Evolutionary conservation across 64 coral and sea anemone species (phyloP), one percentile per base, ranked within the genome.

Genomic region (Montipora efflorescens): DNA sequence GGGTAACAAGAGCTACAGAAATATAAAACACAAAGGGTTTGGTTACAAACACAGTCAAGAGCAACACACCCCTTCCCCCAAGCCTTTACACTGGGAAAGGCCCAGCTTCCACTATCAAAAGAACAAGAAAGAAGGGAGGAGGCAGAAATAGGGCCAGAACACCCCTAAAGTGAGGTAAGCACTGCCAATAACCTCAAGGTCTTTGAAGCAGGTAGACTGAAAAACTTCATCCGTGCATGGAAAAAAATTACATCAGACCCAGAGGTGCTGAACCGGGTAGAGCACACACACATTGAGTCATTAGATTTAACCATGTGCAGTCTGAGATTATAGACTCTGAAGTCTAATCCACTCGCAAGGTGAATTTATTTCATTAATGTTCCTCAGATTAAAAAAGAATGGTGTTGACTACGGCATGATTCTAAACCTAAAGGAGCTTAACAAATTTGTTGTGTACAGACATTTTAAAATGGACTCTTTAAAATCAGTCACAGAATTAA

Each of bases 391-490:
- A 11, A 90, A 88, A 88, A 88, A 75, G 70, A 74, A 90, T 90
- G 88, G 77, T 11, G 46, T 80, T 51, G 88, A 90, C 11, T 90
- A 80, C 78, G 72, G 90, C 20, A 85, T 92, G 80, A 92, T 85
- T 52, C 69, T 92, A 47, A 80, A 80, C 49, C 19, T 90, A 11
- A 85, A 92, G 4, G 25, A 92, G 8, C 15, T 84, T 7, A 92
- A 92, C 79, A 82, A 91, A 52, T 91, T 68, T 82, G 66, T 91
- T 25, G 71, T 76, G 2, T 91, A 83, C 62, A 25, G 18, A 28
- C 90, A 91, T 25, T 91, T 82, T 23, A 91, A 83, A 75, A 91
- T 91, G 90, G 90, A 91, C n/a, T 82, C 77, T 20, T 43, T 90
- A 5, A 80, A 79, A 5, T 80, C 58, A 67, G 62, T 81, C 3